Percentiles rank a stretch among this genome's conserved stretches.
These are phyloP conservation scores for Physocephala rufipes DNA, from an alignment of 2,888 invertebrate genomes.

Conservation along the genomic window DNA sequence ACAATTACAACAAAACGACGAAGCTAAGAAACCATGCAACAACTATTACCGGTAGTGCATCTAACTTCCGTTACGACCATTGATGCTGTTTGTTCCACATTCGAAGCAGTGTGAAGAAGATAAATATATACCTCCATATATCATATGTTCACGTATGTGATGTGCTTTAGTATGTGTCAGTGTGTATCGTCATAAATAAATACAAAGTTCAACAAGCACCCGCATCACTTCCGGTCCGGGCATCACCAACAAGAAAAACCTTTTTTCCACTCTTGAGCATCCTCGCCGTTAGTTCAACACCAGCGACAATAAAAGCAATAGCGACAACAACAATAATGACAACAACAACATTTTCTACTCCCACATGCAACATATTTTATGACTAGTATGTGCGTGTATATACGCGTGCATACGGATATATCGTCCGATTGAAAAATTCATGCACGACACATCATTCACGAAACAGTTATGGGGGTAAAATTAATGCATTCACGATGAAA, in stretches of 20 bases:
- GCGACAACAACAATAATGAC: not conserved
- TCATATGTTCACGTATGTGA: slow-evolving; percentile 9
- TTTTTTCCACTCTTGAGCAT: not conserved
- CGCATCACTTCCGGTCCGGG: slow-evolving; percentile 16
- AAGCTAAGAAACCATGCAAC: not conserved
- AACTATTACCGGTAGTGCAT: not conserved
- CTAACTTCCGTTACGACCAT: slow-evolving; percentile 15
- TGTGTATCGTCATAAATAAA: slow-evolving; percentile 33
- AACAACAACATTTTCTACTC: not conserved
- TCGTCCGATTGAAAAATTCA: too few relatives aligned
- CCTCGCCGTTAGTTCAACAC: not conserved
- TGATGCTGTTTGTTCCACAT: slow-evolving; percentile 30
- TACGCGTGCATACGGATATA: too few relatives aligned
- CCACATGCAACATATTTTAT: not conserved
- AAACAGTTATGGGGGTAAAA: too few relatives aligned
- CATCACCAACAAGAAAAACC: not conserved
- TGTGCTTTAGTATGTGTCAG: slow-evolving; percentile 10
- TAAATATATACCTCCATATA: slow-evolving; percentile 16
- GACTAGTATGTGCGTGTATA: not conserved
- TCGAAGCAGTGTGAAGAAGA: slow-evolving; percentile 18
- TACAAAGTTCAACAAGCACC: slow-evolving; percentile 17
- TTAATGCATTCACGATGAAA: too few relatives aligned
- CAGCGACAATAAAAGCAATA: not conserved
- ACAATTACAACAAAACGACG: not conserved
- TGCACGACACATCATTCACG: too few relatives aligned